Evolutionary conservation across 2,797 vertebrate genomes (phyloP), one percentile per base, ranked within the genome.

Genomic region (Clarias platycephalus): DNA sequence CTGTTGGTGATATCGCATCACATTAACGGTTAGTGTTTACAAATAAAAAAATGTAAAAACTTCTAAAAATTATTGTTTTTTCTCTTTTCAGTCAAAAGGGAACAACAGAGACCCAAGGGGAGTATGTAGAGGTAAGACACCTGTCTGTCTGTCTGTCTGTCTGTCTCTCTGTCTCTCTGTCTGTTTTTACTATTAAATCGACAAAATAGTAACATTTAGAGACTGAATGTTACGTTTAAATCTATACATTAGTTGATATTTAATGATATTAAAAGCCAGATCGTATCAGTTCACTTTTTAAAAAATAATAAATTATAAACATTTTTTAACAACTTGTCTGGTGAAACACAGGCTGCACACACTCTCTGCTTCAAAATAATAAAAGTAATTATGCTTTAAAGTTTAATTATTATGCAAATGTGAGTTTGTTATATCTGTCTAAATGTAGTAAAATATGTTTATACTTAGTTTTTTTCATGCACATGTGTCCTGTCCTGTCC

Each of bases 111-210:
- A 82, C n/a, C 22, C 78, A 76, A 67, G 86, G 82, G 40, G 86
- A 87, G 64, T 89, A 89, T 63, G 87, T 89, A 28, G 84, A 88
- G 85, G 88, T 89, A 66, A 84, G 84, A 15, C 60, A 40, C 13
- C 13, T 67, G 2, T 75, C 60, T 77, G 24, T 77, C 44, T 12
- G 44, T 74, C 55, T 74, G 12, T 34, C 28, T 34, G 4, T 34
- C 28, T 34, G 10, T 66, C 24, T 66, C 26, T 28, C 10, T 66
- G 9, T 66, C 10, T 13, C 12, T 67, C 66, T 86, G 31, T 70
- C 44, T 53, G 58, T 75, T 28, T 16, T 28, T 9, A 44, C 31
- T 24, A 8, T 64, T 9, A 66, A 31, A 66, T 66, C 16, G 15
- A 26, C 4, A 66, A 63, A n/a, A 63, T 12, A 26, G 9, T 22